phyloP scores from a whole-genome alignment of 1,140 invertebrate genomes.

The Camponotus vicinus region DNA sequence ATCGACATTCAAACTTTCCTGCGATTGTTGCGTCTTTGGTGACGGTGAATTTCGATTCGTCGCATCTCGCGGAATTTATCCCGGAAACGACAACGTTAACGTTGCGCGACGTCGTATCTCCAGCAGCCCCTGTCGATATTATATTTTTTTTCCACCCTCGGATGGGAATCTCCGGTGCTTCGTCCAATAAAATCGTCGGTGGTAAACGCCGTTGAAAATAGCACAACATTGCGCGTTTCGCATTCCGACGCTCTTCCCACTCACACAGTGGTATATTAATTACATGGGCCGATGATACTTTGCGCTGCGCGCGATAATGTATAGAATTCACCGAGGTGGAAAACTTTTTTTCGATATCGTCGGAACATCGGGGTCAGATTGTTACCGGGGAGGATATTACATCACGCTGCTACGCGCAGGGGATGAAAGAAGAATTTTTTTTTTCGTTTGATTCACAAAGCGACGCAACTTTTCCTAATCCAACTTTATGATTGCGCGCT shows the following conservation, averaged over 20 bases:
- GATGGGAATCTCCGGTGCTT: constrained; percentile 41
- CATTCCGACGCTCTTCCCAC: constrained; percentile 21
- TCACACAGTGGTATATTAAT: constrained; percentile 43
- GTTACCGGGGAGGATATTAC: not conserved
- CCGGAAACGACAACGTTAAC: constrained; percentile 36
- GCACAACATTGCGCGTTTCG: not conserved
- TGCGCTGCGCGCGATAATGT: constrained; percentile 23
- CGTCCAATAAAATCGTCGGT: constrained; percentile 45
- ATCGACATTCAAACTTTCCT: constrained; percentile 42
- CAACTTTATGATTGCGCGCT: constrained; percentile 23
- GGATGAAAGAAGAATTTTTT: not conserved
- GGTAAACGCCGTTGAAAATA: constrained; percentile 44
- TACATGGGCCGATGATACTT: constrained; percentile 32
- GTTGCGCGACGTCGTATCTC: constrained; percentile 22
- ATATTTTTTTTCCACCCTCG: constrained; percentile 12
- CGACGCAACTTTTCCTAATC: constrained; percentile 41
- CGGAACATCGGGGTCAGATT: constrained; percentile 22
- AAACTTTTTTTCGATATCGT: constrained; percentile 51
- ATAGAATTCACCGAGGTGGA: constrained; percentile 29
- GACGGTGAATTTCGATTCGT: constrained; percentile 7
- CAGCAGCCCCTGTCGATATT: constrained; percentile 20
- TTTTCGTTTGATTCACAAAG: constrained; percentile 36
- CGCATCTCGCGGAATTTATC: constrained; percentile 34
- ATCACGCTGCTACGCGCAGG: no score
- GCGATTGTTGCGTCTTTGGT: not conserved